These are phyloP conservation scores for Pemphredon lugubris DNA, from an alignment of 2,888 invertebrate genomes.

Conservation along the genomic window DNA sequence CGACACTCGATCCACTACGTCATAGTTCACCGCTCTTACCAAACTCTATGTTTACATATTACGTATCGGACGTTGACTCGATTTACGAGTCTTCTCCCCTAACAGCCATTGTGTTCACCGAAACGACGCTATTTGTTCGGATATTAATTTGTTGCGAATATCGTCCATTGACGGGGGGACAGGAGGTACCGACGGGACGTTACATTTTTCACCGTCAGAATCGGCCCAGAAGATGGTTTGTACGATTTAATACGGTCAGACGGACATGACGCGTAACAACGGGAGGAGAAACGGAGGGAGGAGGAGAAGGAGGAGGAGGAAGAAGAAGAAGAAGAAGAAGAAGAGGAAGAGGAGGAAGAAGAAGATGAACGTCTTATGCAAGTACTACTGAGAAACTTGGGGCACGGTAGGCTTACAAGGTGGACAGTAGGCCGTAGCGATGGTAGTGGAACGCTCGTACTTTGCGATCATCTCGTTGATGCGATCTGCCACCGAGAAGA, in stretches of 20 bases:
- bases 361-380: constrained; percentile 46
- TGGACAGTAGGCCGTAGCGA: constrained; percentile 45
- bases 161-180: no score
- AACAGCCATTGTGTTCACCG: no score
- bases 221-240: constrained; percentile 46
- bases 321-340: background rate
- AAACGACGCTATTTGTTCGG: no score
- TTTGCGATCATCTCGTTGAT: constrained; percentile 73
- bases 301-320: no score
- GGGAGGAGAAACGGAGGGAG: constrained; percentile 22
- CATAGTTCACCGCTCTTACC: background rate
- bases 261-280: constrained; percentile 53
- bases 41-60: no score
- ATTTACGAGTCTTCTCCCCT: no score
- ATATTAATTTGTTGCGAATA: no score
- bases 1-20: constrained; percentile 44
- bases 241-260: constrained; percentile 49
- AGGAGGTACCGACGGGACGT: no score
- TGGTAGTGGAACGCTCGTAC: constrained; percentile 62
- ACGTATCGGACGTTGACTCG: no score
- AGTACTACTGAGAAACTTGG: constrained; percentile 39
- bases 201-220: constrained; percentile 30
- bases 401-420: constrained; percentile 46
- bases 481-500: constrained; percentile 64
- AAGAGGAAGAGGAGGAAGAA: constrained; percentile 32